Conservation (phyloP, 1,140 invertebrate species). For the Cotesia vestalis region DNA sequence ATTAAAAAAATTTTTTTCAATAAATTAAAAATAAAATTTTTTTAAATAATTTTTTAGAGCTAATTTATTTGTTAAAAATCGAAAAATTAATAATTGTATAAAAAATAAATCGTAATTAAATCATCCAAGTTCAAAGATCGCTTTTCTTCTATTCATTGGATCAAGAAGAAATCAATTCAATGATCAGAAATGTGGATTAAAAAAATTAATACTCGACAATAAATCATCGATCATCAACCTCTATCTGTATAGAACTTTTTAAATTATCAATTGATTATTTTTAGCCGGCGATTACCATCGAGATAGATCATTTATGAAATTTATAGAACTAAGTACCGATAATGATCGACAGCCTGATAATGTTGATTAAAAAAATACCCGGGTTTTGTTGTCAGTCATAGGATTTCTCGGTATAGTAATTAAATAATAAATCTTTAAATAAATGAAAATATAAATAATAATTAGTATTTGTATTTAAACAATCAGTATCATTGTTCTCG, state of each 20-base stretch:
- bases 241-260: neutral
- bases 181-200: neutral
- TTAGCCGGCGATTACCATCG: neutral
- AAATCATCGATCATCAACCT: slow-evolving; percentile 12
- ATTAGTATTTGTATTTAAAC: neutral
- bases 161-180: neutral
- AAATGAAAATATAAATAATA: neutral
- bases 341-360: too few species aligned
- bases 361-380: too few species aligned
- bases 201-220: neutral
- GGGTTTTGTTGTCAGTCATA: too few species aligned
- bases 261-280: neutral
- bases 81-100: too few species aligned
- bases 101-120: too few species aligned
- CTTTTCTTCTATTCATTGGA: neutral
- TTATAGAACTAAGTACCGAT: too few species aligned
- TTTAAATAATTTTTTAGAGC: too few species aligned
- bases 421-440: neutral
- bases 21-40: too few species aligned
- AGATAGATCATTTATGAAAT: neutral
- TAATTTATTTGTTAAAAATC: too few species aligned
- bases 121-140: too few species aligned
- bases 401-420: too few species aligned
- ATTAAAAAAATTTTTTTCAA: too few species aligned
- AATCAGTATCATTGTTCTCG: slow-evolving; percentile 14